Evolutionary conservation across 92 coral and sea anemone species (phyloP), one percentile per base, ranked within the genome.

Genomic region (Chrysogorgia sp.): DNA sequence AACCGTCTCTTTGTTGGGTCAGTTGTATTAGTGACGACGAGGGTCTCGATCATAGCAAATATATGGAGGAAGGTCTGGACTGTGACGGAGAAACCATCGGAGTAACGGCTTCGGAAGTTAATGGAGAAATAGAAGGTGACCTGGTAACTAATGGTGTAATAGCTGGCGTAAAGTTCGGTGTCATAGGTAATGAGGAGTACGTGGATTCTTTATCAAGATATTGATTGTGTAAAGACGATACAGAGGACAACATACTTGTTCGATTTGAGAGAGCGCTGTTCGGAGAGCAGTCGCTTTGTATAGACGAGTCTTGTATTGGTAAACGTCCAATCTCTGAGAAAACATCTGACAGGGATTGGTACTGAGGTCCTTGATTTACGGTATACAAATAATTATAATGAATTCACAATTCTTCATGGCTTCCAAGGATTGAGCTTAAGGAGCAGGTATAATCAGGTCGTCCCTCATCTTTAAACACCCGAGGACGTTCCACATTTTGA

Each of bases 161-260:
- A 25, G 99, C 99, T 0, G 99, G 99, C 21, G 99, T 96, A 49
- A 96, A 96, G 89, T 96, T 96, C 50, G 99, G 99, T n/a, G 99
- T 92, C 84, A 96, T 90, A 26, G 99, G 97, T 9, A 96, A 96
- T 10, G 99, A 96, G 23, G 99, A 86, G 75, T 85, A 96, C 1
- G 99, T 96, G 10, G 97, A 96, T 12, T 93, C 97, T 17, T 87
- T 93, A 58, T 93, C 92, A 57, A 96, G 88, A n/a, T 93, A 92
- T 13, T 91, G 88, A 60, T 93, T 96, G 0, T 96, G 99, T 2
- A 96, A 72, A 0, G 99, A 89, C 7, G 99, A 96, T 67, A 96
- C 88, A n/a, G 99, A 96, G 4, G 99, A 96, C 14, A 96, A 59
- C 96, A 96, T 91, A 63, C 90, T 96, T 21, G 96, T 89, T 26